These are phyloP conservation scores for Mesorhabditis belari DNA, from an alignment of 2,888 invertebrate species.

Conservation along the genomic window DNA sequence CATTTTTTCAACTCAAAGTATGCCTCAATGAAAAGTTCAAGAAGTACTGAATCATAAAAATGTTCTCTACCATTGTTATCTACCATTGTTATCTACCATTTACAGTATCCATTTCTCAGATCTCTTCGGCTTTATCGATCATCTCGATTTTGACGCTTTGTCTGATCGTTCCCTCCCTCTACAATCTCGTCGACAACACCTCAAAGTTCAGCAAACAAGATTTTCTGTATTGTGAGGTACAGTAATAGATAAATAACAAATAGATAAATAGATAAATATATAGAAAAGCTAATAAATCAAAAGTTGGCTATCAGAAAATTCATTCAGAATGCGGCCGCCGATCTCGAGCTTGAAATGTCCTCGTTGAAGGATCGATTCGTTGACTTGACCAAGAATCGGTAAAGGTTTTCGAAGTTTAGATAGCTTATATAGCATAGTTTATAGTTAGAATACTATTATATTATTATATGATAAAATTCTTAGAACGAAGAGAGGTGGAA, in stretches of 20 bases:
- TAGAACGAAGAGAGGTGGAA: conserved; percentile 18
- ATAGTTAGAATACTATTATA: neutral
- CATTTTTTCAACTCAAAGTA: neutral
- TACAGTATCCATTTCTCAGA: neutral
- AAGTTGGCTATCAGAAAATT: neutral
- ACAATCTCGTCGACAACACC: conserved; percentile 49
- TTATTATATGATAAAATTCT: conserved; percentile 3
- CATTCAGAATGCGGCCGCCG: conserved; percentile 34
- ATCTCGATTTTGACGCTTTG: conserved; percentile 41
- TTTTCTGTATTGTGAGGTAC: conserved; percentile 50
- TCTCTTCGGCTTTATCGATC: conserved; percentile 38
- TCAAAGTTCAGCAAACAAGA: conserved; percentile 41
- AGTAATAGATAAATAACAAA: neutral
- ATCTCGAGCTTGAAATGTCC: conserved; percentile 45
- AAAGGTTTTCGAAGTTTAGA: conserved; percentile 5
- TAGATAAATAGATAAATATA: neutral
- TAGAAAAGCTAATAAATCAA: neutral
- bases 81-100: too few relatives aligned
- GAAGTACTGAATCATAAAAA: neutral
- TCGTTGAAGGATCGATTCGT: conserved; percentile 21
- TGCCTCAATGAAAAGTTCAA: neutral
- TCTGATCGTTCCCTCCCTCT: conserved; percentile 47
- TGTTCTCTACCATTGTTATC: too few relatives aligned
- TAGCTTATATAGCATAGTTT: neutral
- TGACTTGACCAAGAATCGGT: conserved; percentile 13